phyloP scores from a whole-genome alignment of 2,797 vertebrate genomes.

The Acipenser ruthenus region DNA sequence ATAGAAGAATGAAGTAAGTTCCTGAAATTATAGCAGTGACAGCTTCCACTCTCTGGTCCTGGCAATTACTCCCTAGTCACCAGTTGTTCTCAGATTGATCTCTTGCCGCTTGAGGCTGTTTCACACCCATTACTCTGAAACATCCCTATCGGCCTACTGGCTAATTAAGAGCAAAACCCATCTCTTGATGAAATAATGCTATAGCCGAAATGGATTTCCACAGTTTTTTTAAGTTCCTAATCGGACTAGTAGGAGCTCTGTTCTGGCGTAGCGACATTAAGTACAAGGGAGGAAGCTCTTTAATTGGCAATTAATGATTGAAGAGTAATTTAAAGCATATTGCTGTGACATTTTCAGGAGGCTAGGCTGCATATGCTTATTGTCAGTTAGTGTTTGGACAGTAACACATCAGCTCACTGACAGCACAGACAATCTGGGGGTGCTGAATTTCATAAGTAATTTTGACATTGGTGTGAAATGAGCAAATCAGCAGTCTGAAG shows the following conservation, averaged over 20 bases:
- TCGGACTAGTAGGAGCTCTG: constrained; percentile 45
- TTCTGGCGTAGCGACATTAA: constrained; percentile 43
- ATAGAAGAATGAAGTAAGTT: constrained; percentile 42
- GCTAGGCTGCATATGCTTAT: constrained; percentile 64
- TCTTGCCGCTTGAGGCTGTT: constrained; percentile 56
- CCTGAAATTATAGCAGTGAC: constrained; percentile 39
- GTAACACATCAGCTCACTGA: constrained; percentile 48
- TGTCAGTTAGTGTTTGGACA: constrained; percentile 63
- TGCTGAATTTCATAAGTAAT: constrained; percentile 64
- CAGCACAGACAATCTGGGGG: constrained; percentile 43
- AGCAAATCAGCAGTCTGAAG: constrained; percentile 62
- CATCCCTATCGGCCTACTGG: constrained; percentile 57
- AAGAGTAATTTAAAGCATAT: constrained; percentile 61
- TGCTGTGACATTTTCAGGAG: constrained; percentile 63
- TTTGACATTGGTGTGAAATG: constrained; percentile 63
- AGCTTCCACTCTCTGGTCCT: constrained; percentile 35
- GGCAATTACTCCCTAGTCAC: constrained; percentile 62
- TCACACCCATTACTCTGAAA: constrained; percentile 64
- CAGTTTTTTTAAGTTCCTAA: constrained; percentile 47
- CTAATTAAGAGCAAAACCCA: constrained; percentile 72
- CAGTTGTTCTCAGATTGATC: constrained; percentile 53
- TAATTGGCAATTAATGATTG: constrained; percentile 58
- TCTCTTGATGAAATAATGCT: constrained; percentile 66
- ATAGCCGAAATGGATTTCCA: constrained; percentile 48
- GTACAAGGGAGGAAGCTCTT: constrained; percentile 41